Evolutionary conservation across 2,888 invertebrate species (phyloP).

Genomic region (Sarcophaga rosellei): DNA sequence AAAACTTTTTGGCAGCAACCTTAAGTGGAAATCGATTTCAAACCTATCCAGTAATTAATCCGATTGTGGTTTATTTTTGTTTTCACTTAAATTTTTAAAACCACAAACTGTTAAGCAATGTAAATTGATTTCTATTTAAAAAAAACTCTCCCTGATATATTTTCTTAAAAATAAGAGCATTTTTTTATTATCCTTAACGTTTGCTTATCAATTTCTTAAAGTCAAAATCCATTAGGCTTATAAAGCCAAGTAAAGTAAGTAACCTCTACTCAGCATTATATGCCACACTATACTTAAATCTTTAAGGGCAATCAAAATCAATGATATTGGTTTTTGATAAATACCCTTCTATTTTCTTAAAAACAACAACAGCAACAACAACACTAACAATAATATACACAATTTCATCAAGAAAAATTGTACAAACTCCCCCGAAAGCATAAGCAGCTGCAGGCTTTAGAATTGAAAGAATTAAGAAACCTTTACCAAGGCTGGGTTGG

Average conservation of each 20-base stretch:
- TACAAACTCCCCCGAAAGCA: not conserved
- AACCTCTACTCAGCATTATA: not conserved
- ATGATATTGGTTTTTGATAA: slow-evolving; percentile 69
- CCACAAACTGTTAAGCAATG: slow-evolving; percentile 40
- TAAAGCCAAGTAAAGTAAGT: slow-evolving; percentile 34
- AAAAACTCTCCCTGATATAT: slow-evolving; percentile 5
- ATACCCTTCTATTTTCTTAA: slow-evolving; percentile 29
- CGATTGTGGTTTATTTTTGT: slow-evolving; percentile 25
- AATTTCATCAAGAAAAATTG: not conserved
- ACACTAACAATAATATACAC: slow-evolving; percentile 5
- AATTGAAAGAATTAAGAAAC: slow-evolving; percentile 23
- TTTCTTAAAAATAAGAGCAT: slow-evolving; percentile 7
- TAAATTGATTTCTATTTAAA: slow-evolving; percentile 28
- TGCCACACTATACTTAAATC: slow-evolving; percentile 32
- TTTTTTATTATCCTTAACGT: slow-evolving; percentile 8
- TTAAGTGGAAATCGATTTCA: not conserved
- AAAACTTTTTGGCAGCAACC: not conserved
- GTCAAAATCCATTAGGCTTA: slow-evolving; percentile 63
- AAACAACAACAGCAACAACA: slow-evolving; percentile 12
- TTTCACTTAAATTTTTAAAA: not conserved
- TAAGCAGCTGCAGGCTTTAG: slow-evolving; percentile 52
- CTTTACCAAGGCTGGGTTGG: not conserved
- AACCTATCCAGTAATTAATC: slow-evolving; percentile 12
- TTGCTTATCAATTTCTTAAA: slow-evolving; percentile 58
- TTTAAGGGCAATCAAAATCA: slow-evolving; percentile 67